These are phyloP conservation scores for Indri indri DNA, from an alignment of 2,113 vertebrate species.

Conservation along the genomic window DNA sequence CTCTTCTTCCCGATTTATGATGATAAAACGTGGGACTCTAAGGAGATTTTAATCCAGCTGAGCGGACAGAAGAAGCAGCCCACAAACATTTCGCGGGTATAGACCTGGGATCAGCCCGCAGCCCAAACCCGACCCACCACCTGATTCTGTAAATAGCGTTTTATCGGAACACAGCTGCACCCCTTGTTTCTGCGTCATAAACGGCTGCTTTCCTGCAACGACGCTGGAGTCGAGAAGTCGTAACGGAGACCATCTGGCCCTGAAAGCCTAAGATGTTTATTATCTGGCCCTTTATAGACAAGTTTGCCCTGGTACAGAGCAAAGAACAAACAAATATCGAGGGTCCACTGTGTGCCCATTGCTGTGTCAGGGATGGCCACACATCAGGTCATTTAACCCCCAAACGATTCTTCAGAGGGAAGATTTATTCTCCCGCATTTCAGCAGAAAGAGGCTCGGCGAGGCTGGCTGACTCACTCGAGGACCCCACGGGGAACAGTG, in stretches of 20 bases:
- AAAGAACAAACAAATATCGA: rapidly evolving
- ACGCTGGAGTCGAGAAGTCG: neutral
- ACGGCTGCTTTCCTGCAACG: neutral
- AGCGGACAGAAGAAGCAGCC: neutral
- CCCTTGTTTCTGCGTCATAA: neutral
- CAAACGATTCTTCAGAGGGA: neutral
- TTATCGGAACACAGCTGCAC: neutral
- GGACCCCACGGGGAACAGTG: neutral
- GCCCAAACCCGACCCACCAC: neutral
- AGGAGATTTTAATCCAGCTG: neutral
- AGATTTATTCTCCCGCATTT: neutral
- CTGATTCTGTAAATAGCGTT: neutral
- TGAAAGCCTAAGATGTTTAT: neutral
- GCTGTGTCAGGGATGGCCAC: neutral
- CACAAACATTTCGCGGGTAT: neutral
- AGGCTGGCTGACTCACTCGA: neutral
- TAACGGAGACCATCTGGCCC: neutral
- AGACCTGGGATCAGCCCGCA: neutral
- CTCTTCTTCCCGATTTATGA: neutral
- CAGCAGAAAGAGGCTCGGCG: neutral
- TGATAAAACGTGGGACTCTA: neutral
- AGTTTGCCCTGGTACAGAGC: neutral
- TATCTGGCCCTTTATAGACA: neutral
- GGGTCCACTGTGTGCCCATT: rapidly evolving
- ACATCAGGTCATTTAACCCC: neutral